Percentiles rank a stretch among this genome's conserved stretches.
Conservation (phyloP, 1,140 invertebrate genomes). For the Idris sp. region DNA sequence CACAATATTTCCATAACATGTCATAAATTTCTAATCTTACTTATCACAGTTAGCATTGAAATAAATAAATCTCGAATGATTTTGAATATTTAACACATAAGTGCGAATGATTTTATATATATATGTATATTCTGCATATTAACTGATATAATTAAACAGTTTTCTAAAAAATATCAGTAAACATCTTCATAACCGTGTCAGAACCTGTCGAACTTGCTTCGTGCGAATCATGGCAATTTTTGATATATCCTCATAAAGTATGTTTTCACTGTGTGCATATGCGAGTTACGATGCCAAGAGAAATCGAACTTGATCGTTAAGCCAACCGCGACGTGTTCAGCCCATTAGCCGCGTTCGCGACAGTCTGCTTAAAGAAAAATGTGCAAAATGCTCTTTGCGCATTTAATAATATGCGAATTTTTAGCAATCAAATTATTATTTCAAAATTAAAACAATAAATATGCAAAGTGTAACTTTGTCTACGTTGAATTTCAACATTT, state of each 20-base stretch:
- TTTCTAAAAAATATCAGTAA: conserved; percentile 38
- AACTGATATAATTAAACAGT: conserved; percentile 48
- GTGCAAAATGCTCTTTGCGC: conserved; percentile 34
- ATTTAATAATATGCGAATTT: conserved; percentile 43
- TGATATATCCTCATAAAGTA: conserved; percentile 62
- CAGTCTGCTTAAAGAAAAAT: conserved; percentile 49
- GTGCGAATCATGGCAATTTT: conserved; percentile 64
- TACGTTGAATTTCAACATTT: neutral
- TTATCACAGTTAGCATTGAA: conserved; percentile 7
- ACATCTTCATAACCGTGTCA: conserved; percentile 45
- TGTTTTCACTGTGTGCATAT: conserved; percentile 68
- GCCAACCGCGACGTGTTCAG: conserved; percentile 71
- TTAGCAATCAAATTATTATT: conserved; percentile 16
- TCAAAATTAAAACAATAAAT: too few species aligned
- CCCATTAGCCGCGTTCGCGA: conserved; percentile 72
- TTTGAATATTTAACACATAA: too few species aligned
- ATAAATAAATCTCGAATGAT: conserved; percentile 7
- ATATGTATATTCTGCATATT: conserved; percentile 9
- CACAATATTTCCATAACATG: conserved; percentile 4
- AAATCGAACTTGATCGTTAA: conserved; percentile 77
- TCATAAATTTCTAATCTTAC: conserved; percentile 26
- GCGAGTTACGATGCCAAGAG: conserved; percentile 72
- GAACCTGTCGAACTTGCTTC: conserved; percentile 53
- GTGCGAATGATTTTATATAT: neutral
- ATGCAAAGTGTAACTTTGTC: too few species aligned